These are phyloP conservation scores for Microctonus aethiopoides DNA, from an alignment of 2,888 invertebrate genomes.

Conservation along the genomic window DNA sequence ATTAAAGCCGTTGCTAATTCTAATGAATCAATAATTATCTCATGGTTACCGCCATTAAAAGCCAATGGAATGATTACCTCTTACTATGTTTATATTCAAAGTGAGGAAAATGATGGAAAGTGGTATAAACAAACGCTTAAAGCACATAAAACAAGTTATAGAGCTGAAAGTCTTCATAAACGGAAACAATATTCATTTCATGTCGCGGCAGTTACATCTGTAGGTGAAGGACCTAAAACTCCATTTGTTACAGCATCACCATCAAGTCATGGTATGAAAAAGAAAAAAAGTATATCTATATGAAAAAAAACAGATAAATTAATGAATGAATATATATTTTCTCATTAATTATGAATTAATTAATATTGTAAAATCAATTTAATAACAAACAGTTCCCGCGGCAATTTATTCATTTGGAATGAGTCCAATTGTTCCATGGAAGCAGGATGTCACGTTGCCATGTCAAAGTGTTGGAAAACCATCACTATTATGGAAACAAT, in stretches of 20 bases:
- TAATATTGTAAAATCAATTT: neutral
- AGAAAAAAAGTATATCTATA: neutral
- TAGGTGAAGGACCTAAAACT: slow-evolving; percentile 65
- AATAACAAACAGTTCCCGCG: slow-evolving; percentile 61
- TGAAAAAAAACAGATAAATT: too few relatives aligned
- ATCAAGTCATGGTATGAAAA: slow-evolving; percentile 63
- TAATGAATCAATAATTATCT: slow-evolving; percentile 84
- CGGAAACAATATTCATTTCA: slow-evolving; percentile 67
- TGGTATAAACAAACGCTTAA: slow-evolving; percentile 56
- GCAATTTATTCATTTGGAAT: slow-evolving; percentile 67
- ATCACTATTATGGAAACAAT: slow-evolving; percentile 81
- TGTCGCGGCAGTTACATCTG: slow-evolving; percentile 65
- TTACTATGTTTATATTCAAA: slow-evolving; percentile 62
- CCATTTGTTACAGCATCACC: slow-evolving; percentile 67
- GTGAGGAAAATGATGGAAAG: slow-evolving; percentile 60
- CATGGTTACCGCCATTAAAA: slow-evolving; percentile 88
- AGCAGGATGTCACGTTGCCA: slow-evolving; percentile 83
- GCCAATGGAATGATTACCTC: slow-evolving; percentile 77
- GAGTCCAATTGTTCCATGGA: slow-evolving; percentile 76
- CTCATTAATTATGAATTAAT: neutral
- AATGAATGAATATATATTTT: too few relatives aligned
- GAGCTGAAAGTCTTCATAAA: slow-evolving; percentile 63
- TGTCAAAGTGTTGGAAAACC: slow-evolving; percentile 90
- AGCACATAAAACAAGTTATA: slow-evolving; percentile 63
- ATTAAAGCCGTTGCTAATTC: slow-evolving; percentile 92